Percentiles rank a stretch among this genome's conserved stretches.
Evolutionary conservation across 2,797 vertebrate genomes (phyloP).

Genomic region (Danio tinwini): DNA sequence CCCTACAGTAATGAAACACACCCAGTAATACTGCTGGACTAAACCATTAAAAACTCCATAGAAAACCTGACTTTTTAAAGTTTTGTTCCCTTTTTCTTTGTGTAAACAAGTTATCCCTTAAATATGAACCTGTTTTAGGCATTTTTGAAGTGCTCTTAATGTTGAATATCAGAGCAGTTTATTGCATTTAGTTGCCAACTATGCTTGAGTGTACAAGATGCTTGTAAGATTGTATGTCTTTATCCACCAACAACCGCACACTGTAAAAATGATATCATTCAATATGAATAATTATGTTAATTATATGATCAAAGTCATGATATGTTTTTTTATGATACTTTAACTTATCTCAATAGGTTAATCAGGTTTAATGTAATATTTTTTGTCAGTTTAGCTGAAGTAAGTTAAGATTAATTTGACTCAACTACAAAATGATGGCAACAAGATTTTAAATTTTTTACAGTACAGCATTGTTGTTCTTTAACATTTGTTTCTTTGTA

Average conservation of each 20-base stretch:
- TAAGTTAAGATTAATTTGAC: too few relatives aligned
- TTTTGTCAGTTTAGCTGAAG: too few relatives aligned
- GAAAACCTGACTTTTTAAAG: neutral
- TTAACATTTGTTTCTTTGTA: too few relatives aligned
- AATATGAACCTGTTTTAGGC: neutral
- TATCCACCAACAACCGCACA: neutral
- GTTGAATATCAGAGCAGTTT: neutral
- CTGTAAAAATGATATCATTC: neutral
- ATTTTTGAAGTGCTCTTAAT: conserved; percentile 10
- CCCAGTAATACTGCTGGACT: conserved; percentile 3
- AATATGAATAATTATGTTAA: too few relatives aligned
- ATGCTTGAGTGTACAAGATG: conserved; percentile 11
- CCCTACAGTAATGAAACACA: neutral
- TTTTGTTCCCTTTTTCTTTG: conserved; percentile 12
- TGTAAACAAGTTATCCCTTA: too few relatives aligned
- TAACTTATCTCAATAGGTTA: too few relatives aligned
- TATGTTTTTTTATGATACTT: too few relatives aligned
- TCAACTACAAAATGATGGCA: too few relatives aligned
- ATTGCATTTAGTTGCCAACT: neutral
- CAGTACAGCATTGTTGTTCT: too few relatives aligned
- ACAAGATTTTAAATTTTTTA: too few relatives aligned
- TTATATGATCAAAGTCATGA: too few relatives aligned
- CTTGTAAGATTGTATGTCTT: neutral
- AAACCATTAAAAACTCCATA: conserved; percentile 5
- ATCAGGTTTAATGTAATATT: too few relatives aligned